These are phyloP conservation scores for Colletes collaris DNA, from an alignment of 2,888 invertebrate genomes.

Conservation along the genomic window DNA sequence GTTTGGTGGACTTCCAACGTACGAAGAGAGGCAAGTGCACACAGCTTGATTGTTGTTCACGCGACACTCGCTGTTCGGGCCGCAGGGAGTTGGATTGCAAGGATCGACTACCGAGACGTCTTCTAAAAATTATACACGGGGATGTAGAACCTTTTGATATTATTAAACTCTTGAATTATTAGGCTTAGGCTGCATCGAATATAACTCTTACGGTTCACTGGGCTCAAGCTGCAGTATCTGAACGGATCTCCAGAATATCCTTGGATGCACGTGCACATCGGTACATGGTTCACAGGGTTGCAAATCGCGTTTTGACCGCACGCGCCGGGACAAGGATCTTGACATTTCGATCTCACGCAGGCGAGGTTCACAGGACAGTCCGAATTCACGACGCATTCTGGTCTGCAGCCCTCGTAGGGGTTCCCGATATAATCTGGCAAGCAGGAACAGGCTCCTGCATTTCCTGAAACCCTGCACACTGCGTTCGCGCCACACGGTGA, in stretches of 20 bases:
- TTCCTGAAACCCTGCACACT: slow-evolving; percentile 88
- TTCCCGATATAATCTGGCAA: slow-evolving; percentile 88
- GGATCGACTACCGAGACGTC: slow-evolving; percentile 68
- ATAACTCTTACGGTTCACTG: slow-evolving; percentile 78
- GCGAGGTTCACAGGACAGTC: slow-evolving; percentile 83
- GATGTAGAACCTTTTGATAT: slow-evolving; percentile 7
- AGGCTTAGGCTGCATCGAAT: neutral
- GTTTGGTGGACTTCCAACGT: slow-evolving; percentile 89
- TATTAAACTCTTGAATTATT: neutral
- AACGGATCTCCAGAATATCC: slow-evolving; percentile 89
- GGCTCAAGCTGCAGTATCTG: slow-evolving; percentile 84
- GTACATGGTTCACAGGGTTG: slow-evolving; percentile 90
- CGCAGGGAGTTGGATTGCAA: slow-evolving; percentile 84
- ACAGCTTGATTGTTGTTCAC: slow-evolving; percentile 83
- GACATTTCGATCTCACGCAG: slow-evolving; percentile 84
- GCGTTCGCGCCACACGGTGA: slow-evolving; percentile 91
- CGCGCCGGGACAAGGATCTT: slow-evolving; percentile 83
- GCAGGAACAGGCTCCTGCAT: slow-evolving; percentile 90
- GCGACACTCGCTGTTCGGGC: slow-evolving; percentile 84
- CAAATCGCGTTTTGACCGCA: slow-evolving; percentile 87
- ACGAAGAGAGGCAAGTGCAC: slow-evolving; percentile 90
- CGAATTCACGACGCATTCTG: slow-evolving; percentile 83
- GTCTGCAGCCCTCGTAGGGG: slow-evolving; percentile 85
- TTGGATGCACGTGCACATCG: slow-evolving; percentile 88
- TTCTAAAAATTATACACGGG: slow-evolving; percentile 81